These are phyloP conservation scores for Leptinotarsa rubiginosa DNA, from an alignment of 2,888 invertebrate species.

Conservation along the genomic window DNA sequence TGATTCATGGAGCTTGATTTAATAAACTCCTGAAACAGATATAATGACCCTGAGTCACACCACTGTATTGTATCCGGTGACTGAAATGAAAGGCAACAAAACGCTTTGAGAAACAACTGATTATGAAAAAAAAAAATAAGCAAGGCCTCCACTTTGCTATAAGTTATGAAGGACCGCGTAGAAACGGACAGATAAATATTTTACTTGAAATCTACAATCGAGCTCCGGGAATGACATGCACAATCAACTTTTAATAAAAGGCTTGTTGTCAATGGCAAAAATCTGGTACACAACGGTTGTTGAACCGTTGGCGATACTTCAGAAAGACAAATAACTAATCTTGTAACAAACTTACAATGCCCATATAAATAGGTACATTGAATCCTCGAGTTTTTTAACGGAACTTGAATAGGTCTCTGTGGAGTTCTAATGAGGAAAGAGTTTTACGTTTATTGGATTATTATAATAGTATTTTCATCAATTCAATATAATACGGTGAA, in stretches of 20 bases:
- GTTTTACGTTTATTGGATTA: neutral
- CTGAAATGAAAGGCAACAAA: slow-evolving; percentile 4
- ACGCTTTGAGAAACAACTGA: slow-evolving; percentile 9
- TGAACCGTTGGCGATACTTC: slow-evolving; percentile 22
- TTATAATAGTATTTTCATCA: too few species aligned
- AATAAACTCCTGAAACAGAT: too few species aligned
- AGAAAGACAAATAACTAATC: slow-evolving; percentile 23
- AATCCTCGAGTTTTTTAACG: neutral
- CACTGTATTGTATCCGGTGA: neutral
- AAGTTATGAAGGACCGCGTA: slow-evolving; percentile 9
- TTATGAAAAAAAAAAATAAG: slow-evolving; percentile 7
- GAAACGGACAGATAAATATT: slow-evolving; percentile 21
- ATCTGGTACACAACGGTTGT: slow-evolving; percentile 24
- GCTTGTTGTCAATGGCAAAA: slow-evolving; percentile 25
- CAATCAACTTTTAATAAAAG: slow-evolving; percentile 28
- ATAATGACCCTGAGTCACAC: slow-evolving; percentile 3
- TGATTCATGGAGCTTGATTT: too few species aligned
- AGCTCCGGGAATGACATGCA: slow-evolving; percentile 26
- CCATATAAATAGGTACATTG: slow-evolving; percentile 14
- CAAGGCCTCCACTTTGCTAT: slow-evolving; percentile 10
- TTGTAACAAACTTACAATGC: slow-evolving; percentile 9
- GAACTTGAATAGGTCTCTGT: neutral
- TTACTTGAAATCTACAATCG: slow-evolving; percentile 23
- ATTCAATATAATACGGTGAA: too few species aligned
- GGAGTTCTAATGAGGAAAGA: neutral